Conservation (phyloP, 1,140 invertebrate genomes). For the Diprion similis region DNA sequence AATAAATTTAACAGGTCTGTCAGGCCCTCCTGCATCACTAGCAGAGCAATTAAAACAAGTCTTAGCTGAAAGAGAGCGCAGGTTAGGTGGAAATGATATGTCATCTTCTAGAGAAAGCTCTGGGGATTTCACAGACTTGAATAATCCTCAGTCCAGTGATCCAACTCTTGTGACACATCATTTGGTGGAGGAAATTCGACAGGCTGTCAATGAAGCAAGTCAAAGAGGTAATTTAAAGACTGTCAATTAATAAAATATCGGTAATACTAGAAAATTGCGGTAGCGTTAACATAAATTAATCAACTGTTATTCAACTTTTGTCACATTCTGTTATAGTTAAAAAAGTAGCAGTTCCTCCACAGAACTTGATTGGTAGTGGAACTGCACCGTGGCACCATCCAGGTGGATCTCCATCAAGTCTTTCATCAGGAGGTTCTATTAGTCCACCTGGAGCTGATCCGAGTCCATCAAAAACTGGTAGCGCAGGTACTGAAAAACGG, state of each 20-base stretch:
- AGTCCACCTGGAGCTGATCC: constrained; percentile 60
- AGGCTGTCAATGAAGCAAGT: constrained; percentile 84
- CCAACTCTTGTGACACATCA: constrained; percentile 71
- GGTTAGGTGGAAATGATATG: constrained; percentile 61
- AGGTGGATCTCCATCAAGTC: constrained; percentile 68
- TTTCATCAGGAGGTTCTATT: constrained; percentile 67
- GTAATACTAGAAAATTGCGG: not conserved
- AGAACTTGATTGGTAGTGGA: constrained; percentile 45
- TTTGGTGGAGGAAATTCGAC: constrained; percentile 81
- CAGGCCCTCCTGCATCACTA: constrained; percentile 74
- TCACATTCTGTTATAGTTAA: constrained; percentile 58
- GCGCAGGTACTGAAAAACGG: constrained; percentile 38
- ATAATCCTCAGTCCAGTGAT: constrained; percentile 62
- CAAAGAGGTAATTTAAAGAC: constrained; percentile 70
- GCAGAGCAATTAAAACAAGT: constrained; percentile 86
- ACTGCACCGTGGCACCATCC: constrained; percentile 54
- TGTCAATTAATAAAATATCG: not conserved
- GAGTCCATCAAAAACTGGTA: constrained; percentile 57
- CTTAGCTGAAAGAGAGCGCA: constrained; percentile 76
- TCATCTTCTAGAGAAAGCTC: constrained; percentile 69
- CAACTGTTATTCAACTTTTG: constrained; percentile 6
- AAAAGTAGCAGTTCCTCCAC: constrained; percentile 68
- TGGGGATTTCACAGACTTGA: constrained; percentile 68
- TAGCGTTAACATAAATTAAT: not conserved
- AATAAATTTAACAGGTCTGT: constrained; percentile 32